Evolutionary conservation across 2,113 vertebrate species (phyloP), one percentile per base, ranked within the genome.

Genomic region (Hippocampus abdominalis): DNA sequence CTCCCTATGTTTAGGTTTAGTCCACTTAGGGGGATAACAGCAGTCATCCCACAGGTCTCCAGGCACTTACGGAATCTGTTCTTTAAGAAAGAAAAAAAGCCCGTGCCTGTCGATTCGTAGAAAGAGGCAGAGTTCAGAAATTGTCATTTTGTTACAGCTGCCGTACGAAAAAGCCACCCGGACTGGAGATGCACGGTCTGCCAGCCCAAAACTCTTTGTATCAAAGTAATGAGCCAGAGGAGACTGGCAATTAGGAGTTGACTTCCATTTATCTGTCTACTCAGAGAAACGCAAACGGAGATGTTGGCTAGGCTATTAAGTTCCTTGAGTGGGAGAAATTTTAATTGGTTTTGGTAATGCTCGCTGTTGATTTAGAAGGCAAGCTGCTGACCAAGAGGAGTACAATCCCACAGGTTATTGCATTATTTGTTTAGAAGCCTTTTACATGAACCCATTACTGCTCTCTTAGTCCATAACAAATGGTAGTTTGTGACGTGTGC

Each of bases 181-280:
- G 72, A 72, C 76, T 81, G 69, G 63, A 78, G 81, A 86, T 74
- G 74, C 87, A 74, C 78, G 77, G 77, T 87, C 77, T 80, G 81
- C 72, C 77, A 79, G 67, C 73, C 81, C 79, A 89, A 86, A 83
- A 79, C 80, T 85, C 87, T 89, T 89, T 87, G 75, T 87, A 90
- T 88, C 79, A 81, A 84, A 86, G 85, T 88, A 91, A 90, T 88
- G 85, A 89, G 88, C 77, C 88, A 79, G 73, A 84, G 77, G 83
- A 89, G 88, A 87, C 73, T 57, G 66, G 84, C 81, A 88, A 89
- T 91, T 88, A 88, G 81, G 70, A 75, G 76, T 86, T 84, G 75
- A 75, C 75, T 78, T 81, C 81, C 70, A 84, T 84, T 81, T 78
- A 80, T 86, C 74, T 64, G 70, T 85, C 79, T 84, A 76, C 79